phyloP scores from a whole-genome alignment of 2,113 vertebrate genomes.

The Cettia cetti region DNA sequence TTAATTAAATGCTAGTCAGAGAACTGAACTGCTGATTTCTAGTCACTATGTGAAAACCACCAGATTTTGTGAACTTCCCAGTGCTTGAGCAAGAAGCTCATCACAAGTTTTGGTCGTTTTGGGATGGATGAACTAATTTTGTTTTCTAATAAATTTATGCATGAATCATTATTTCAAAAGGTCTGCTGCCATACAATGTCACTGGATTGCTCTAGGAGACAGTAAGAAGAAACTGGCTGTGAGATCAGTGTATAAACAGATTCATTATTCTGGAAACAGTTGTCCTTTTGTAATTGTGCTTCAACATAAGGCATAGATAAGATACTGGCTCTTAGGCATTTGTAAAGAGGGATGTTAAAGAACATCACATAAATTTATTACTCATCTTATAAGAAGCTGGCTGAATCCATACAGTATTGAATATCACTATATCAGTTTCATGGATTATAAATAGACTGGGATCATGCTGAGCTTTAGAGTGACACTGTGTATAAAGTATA shows the following conservation, averaged over 20 bases:
- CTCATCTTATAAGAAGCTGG: not conserved
- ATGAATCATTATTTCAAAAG: not conserved
- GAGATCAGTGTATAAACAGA: not conserved
- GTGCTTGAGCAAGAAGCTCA: not conserved
- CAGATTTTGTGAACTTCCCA: not conserved
- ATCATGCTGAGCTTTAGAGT: not conserved
- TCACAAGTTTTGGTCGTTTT: not conserved
- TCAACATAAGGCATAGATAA: not conserved
- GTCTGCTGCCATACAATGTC: not conserved
- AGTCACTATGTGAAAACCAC: not conserved
- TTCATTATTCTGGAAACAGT: not conserved
- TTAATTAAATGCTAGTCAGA: not conserved
- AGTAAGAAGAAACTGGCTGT: not conserved
- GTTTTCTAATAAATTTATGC: not conserved
- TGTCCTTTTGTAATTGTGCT: not conserved
- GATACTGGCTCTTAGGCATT: not conserved
- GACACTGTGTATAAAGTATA: not conserved
- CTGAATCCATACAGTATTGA: not conserved
- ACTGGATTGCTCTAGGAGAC: not conserved
- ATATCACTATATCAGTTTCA: constrained; percentile 1
- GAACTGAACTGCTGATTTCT: not conserved
- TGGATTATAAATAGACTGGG: not conserved
- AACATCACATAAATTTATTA: not conserved
- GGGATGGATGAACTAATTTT: not conserved
- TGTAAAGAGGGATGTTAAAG: not conserved